Percentiles rank a stretch among this genome's conserved stretches.
These are phyloP conservation scores for Clarias batrachus DNA, from an alignment of 2,113 vertebrate species.

Conservation along the genomic window DNA sequence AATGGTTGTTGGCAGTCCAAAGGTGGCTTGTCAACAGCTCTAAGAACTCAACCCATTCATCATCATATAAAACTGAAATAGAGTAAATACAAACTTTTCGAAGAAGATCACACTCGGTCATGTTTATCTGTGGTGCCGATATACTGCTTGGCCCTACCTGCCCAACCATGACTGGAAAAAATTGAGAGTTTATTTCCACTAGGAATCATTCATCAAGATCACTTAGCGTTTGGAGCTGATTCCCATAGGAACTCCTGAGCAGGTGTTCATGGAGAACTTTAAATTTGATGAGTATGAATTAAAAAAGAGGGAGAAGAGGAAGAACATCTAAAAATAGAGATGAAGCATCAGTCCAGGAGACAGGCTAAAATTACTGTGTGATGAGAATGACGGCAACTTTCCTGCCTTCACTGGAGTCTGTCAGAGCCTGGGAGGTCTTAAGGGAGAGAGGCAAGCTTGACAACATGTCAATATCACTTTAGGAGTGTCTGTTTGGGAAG, in stretches of 20 bases:
- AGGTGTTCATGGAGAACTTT: constrained; percentile 71
- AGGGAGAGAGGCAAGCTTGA: constrained; percentile 73
- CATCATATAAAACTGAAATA: background rate
- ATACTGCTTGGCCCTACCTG: background rate
- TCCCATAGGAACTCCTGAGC: constrained; percentile 65
- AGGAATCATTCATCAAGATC: constrained; percentile 47
- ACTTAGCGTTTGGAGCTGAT: constrained; percentile 45
- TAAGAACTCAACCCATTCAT: background rate
- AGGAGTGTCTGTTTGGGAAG: constrained; percentile 67
- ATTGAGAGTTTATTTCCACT: constrained; percentile 31
- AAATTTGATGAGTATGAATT: constrained; percentile 64
- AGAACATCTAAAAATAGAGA: constrained; percentile 71
- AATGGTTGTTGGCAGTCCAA: too few species aligned
- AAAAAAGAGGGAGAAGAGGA: constrained; percentile 54
- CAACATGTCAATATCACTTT: constrained; percentile 80
- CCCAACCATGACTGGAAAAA: constrained; percentile 31
- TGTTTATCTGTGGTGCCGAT: constrained; percentile 27
- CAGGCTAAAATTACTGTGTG: constrained; percentile 71
- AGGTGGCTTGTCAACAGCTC: background rate
- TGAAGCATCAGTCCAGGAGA: constrained; percentile 69
- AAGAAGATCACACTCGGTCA: background rate
- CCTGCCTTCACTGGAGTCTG: constrained; percentile 69
- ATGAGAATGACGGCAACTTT: constrained; percentile 64
- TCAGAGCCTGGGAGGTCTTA: constrained; percentile 72
- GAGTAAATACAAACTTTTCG: background rate